A percentile compares a stretch with the other conserved stretches of the same genome.
Evolutionary conservation across 2,113 vertebrate species (phyloP).

Genomic region (Pycnonotus jocosus): DNA sequence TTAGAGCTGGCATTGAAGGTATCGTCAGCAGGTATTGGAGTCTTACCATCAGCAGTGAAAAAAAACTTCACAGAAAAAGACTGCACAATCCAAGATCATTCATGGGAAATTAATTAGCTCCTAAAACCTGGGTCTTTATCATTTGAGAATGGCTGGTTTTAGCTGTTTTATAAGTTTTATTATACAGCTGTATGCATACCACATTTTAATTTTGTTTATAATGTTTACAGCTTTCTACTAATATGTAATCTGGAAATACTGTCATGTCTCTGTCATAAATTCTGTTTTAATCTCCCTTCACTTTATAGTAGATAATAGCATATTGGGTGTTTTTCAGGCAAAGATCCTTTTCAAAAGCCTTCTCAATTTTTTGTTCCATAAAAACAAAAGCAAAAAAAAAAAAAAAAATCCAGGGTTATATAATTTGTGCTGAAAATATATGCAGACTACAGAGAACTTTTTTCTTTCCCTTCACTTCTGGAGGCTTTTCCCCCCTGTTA

Average conservation of each 20-base stretch:
- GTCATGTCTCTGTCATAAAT: neutral
- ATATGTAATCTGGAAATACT: neutral
- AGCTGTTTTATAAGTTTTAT: neutral
- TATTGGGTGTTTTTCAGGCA: neutral
- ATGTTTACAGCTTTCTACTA: neutral
- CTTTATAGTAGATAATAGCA: neutral
- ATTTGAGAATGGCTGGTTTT: neutral
- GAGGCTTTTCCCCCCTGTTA: accelerated
- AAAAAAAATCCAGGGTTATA: too few species aligned
- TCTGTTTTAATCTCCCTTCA: neutral
- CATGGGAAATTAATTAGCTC: neutral
- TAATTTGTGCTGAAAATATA: neutral
- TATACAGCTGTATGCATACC: neutral
- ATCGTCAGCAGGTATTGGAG: neutral
- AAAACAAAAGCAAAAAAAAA: neutral
- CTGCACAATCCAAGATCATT: neutral
- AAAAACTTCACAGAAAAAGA: neutral
- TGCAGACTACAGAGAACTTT: neutral
- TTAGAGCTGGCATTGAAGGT: neutral
- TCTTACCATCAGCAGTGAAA: neutral
- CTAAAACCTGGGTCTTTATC: neutral
- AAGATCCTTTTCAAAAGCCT: neutral
- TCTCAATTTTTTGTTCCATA: neutral
- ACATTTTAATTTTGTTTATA: neutral
- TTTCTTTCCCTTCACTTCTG: neutral